Evolutionary conservation across 1,140 invertebrate species (phyloP).

Genomic region (Drosophila paulistorum): DNA sequence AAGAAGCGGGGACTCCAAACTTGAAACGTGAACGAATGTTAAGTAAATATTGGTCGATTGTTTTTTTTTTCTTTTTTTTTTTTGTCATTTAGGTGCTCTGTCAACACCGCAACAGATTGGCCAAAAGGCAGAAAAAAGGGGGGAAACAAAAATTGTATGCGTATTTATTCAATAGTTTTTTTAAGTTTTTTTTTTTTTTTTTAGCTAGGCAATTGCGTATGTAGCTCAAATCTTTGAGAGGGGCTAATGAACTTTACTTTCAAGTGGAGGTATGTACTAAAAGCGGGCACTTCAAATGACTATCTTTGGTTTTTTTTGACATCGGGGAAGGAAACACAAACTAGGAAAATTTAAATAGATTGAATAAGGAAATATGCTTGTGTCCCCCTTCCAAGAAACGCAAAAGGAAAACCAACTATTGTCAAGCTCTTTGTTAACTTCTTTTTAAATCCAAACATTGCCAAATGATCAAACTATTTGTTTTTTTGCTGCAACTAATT

Average conservation of each 20-base stretch:
- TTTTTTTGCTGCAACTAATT: too few relatives aligned
- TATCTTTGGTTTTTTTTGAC: background rate
- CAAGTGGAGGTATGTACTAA: conserved; percentile 21
- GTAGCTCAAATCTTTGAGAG: conserved; percentile 50
- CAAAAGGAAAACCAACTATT: too few relatives aligned
- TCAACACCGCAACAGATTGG: conserved; percentile 65
- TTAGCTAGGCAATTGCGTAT: conserved; percentile 48
- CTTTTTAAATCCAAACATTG: too few relatives aligned
- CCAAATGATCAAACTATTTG: too few relatives aligned
- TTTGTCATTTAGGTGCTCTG: conserved; percentile 56
- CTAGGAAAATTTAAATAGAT: background rate
- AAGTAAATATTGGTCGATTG: conserved; percentile 68
- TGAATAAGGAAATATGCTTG: too few relatives aligned
- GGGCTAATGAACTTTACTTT: conserved; percentile 56
- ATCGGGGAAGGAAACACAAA: conserved; percentile 4
- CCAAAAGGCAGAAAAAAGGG: conserved; percentile 36
- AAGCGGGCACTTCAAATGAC: conserved; percentile 24
- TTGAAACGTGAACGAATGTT: conserved; percentile 65
- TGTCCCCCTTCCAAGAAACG: too few relatives aligned
- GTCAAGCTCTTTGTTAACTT: too few relatives aligned
- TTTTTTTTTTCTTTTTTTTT: conserved; percentile 32
- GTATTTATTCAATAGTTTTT: conserved; percentile 34
- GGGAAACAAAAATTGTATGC: conserved; percentile 1
- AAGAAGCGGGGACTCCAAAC: conserved; percentile 55
- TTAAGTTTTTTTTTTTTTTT: conserved; percentile 34